These are phyloP conservation scores for Microctenopoma stevenorrisi DNA, from an alignment of 2,797 vertebrate genomes.

Conservation along the genomic window DNA sequence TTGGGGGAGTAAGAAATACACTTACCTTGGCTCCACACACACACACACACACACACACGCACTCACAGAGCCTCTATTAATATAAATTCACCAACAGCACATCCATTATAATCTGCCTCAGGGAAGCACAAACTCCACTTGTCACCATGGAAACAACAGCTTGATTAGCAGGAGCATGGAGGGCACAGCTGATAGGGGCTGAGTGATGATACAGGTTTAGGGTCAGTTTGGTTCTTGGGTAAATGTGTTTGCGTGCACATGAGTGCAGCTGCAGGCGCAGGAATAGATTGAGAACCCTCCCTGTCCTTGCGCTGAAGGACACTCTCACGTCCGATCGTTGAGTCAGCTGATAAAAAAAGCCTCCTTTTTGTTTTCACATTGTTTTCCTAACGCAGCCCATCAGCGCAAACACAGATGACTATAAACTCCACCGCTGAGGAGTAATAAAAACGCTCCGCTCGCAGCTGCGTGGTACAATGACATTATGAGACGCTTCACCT, in stretches of 20 bases:
- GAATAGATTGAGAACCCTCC: background rate
- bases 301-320: conserved; percentile 9
- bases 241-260: conserved; percentile 6
- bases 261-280: background rate
- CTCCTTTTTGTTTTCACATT: background rate
- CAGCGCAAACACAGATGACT: background rate
- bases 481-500: too few species aligned
- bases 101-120: conserved; percentile 42
- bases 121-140: conserved; percentile 42
- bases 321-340: background rate
- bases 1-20: conserved; percentile 31
- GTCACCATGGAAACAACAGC: conserved; percentile 69
- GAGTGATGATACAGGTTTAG: conserved; percentile 10
- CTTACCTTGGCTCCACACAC: conserved; percentile 36
- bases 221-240: conserved; percentile 20
- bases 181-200: conserved; percentile 29
- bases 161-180: conserved; percentile 43
- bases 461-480: background rate
- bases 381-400: background rate
- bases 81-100: conserved; percentile 44
- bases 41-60: background rate
- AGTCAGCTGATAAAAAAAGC: background rate
- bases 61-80: conserved; percentile 26
- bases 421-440: background rate
- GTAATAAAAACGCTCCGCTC: background rate